Conservation (phyloP, 2,113 vertebrate species). For the Hucho hucho region DNA sequence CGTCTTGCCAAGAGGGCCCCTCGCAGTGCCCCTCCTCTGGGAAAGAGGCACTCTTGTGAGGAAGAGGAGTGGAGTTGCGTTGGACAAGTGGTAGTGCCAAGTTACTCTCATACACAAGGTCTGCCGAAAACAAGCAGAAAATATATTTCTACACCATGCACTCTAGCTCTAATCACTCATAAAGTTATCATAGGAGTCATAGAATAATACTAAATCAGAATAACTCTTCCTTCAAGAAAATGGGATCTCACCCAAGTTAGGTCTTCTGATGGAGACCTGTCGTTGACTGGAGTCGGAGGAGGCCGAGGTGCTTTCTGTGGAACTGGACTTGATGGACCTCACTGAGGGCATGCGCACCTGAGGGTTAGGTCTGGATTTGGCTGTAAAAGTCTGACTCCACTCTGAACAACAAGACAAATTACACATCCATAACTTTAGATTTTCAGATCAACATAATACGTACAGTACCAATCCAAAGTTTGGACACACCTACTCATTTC, state of each 20-base stretch:
- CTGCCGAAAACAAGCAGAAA: conserved; percentile 37
- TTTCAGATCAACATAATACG: not conserved
- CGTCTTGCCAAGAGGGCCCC: too few species aligned
- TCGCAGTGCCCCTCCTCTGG: conserved; percentile 6
- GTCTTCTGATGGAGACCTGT: conserved; percentile 56
- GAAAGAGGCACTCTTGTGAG: conserved; percentile 11
- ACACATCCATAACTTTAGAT: conserved; percentile 26
- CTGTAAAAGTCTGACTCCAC: conserved; percentile 71
- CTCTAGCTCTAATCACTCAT: not conserved
- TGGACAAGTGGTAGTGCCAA: conserved; percentile 58
- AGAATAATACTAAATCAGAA: not conserved
- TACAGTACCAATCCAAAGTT: too few species aligned
- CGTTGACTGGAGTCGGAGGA: conserved; percentile 67
- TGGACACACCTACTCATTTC: too few species aligned
- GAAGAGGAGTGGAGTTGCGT: conserved; percentile 6
- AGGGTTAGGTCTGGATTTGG: conserved; percentile 55
- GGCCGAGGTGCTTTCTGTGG: conserved; percentile 75
- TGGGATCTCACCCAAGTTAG: conserved; percentile 63
- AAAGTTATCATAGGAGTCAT: not conserved
- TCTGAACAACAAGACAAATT: conserved; percentile 60
- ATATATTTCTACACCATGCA: not conserved
- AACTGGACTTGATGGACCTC: conserved; percentile 69
- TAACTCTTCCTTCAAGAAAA: not conserved
- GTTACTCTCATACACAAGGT: conserved; percentile 51
- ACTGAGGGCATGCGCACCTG: conserved; percentile 62